Evolutionary conservation across 2,797 vertebrate species (phyloP), one percentile per base, ranked within the genome.

Genomic region (Myiothlypis chrysogaster): DNA sequence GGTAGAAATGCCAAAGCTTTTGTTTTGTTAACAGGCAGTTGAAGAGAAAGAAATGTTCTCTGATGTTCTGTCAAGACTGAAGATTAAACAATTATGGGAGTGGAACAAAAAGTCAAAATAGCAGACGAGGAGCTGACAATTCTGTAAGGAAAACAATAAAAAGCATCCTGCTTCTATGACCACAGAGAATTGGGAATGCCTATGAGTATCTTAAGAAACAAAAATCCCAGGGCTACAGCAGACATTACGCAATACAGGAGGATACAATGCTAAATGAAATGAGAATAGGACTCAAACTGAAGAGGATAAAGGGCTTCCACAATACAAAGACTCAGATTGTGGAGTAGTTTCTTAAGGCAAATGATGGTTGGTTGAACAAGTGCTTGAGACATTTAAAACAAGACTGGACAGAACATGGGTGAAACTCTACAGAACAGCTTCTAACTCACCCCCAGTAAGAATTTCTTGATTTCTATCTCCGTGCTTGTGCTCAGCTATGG

Each of bases 361-460:
- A 60, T 19, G 56, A 71, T 35, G 25, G 27, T 5, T 47, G 47
- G 47, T 46, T 70, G 56, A 76, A 84, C 52, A 88, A 82, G 35
- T 56, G 70, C 59, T 90, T 14, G 66, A 94, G n/a, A 96, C 89
- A 94, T 73, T 87, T 55, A 90, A 84, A 94, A 93, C 83, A 87
- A 80, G 89, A 96, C 89, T n/a, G 35, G 70, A 97, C 95, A 93
- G 91, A 83, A 96, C 80, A 90, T 1, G 8, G 59, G 56, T 90
- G 73, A 61, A 86, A 57, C 30, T 43, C 75, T 55, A 66, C 16
- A 25, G 52, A 94, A 64, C 47, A 90, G 34, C 55, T 37, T 79
- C 79, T 44, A 49, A 52, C 24, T 34, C 66, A 82, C n/a, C 32
- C 61, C 63, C 13, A n/a, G 52, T 25, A 72, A 30, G 57, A 50